Conservation (phyloP, 2,113 vertebrate genomes). For the Amblyopsis rosae region DNA sequence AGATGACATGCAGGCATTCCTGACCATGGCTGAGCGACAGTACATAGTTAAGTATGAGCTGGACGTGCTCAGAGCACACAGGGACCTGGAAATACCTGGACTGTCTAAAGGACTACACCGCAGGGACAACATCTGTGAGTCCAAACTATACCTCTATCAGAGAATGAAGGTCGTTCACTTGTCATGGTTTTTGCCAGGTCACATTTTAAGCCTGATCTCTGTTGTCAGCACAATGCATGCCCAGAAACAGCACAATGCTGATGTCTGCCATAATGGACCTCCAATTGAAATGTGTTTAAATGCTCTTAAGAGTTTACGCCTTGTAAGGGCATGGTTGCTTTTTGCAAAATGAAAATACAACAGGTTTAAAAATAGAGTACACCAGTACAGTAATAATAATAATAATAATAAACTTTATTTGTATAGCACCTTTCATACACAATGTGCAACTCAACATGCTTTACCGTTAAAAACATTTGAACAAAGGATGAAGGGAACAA, state of each 20-base stretch:
- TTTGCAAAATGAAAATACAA: too few species aligned
- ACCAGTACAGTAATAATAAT: too few species aligned
- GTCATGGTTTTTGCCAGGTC: background rate
- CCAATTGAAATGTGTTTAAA: too few species aligned
- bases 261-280: too few species aligned
- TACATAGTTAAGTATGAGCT: conserved; percentile 77
- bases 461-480: too few species aligned
- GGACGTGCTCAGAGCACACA: conserved; percentile 70
- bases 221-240: conserved; percentile 40
- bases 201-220: background rate
- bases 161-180: background rate
- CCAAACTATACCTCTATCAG: background rate
- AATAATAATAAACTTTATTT: too few species aligned
- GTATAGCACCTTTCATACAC: too few species aligned
- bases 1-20: conserved; percentile 78
- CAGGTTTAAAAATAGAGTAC: too few species aligned
- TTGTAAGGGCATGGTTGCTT: too few species aligned
- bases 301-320: too few species aligned
- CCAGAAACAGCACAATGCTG: conserved; percentile 27
- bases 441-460: too few species aligned
- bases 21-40: conserved; percentile 79
- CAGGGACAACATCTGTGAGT: conserved; percentile 75
- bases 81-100: conserved; percentile 76
- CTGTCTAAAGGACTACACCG: conserved; percentile 62
- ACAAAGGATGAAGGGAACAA: too few species aligned